A percentile compares a stretch with the other conserved stretches of the same genome.
Evolutionary conservation across 1,140 invertebrate genomes (phyloP).

Genomic region (Drosophila fuyamai): DNA sequence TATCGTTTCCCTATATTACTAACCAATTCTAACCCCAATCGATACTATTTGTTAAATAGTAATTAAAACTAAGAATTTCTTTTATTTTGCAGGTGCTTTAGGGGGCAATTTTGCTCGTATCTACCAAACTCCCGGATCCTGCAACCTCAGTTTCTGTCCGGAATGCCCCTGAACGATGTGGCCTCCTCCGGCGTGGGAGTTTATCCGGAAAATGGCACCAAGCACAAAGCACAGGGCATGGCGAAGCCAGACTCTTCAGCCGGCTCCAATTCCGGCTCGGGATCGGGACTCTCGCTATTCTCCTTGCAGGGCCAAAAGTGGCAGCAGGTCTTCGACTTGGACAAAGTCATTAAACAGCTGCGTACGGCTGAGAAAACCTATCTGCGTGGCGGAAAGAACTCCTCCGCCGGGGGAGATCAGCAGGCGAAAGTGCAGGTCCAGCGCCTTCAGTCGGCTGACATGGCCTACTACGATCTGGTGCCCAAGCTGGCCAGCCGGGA

Average conservation of each 20-base stretch:
- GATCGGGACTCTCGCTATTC: conserved; percentile 31
- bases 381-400: conserved; percentile 53
- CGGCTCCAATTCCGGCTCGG: conserved; percentile 9
- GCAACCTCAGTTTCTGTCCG: conserved; percentile 2
- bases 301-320: conserved; percentile 74
- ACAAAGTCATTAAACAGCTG: conserved; percentile 78
- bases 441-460: conserved; percentile 68
- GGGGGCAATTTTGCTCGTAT: conserved; percentile 41
- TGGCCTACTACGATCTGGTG: conserved; percentile 79
- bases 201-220: conserved; percentile 60
- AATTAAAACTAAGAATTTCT: not conserved
- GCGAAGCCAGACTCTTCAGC: conserved; percentile 22
- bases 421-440: conserved; percentile 65
- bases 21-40: no score
- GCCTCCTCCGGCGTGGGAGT: conserved; percentile 35
- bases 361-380: conserved; percentile 72
- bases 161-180: conserved; percentile 73
- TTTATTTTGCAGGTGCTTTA: conserved; percentile 31
- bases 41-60: no score
- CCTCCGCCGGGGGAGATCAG: conserved; percentile 15
- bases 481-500: conserved; percentile 69
- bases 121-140: conserved; percentile 17
- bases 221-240: conserved; percentile 38
- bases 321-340: conserved; percentile 75
- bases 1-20: no score